Evolutionary conservation across 1,140 invertebrate species (phyloP).

Genomic region (Acromyrmex heyeri): DNA sequence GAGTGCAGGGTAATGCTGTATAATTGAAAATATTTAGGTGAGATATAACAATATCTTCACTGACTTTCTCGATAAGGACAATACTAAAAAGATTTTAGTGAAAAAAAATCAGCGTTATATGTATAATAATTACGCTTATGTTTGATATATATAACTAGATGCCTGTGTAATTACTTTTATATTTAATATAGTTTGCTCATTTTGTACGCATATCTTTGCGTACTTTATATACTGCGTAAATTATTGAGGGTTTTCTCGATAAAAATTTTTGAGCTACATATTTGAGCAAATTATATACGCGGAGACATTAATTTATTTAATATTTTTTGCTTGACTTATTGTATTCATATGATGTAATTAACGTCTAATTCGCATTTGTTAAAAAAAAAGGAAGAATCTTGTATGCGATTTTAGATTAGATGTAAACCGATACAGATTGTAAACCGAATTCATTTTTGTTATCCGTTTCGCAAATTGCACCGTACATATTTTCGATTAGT

Average conservation of each 20-base stretch:
- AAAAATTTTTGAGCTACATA: conserved; percentile 28
- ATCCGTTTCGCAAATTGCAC: conserved; percentile 55
- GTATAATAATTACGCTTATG: conserved; percentile 60
- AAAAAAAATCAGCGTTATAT: conserved; percentile 43
- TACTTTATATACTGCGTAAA: conserved; percentile 13
- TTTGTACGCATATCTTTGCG: conserved; percentile 25
- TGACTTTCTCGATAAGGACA: conserved; percentile 51
- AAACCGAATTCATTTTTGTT: conserved; percentile 46
- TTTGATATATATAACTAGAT: conserved; percentile 44
- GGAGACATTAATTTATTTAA: conserved; percentile 57
- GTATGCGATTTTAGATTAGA: conserved; percentile 32
- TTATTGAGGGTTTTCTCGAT: conserved; percentile 9
- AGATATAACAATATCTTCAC: conserved; percentile 25
- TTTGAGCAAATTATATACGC: conserved; percentile 47
- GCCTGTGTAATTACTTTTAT: conserved; percentile 57
- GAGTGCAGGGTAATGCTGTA: conserved; percentile 39
- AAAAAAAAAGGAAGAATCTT: conserved; percentile 6
- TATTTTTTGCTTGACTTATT: conserved; percentile 54
- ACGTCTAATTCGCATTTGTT: conserved; percentile 49
- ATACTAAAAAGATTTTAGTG: conserved; percentile 49
- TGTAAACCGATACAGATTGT: background rate
- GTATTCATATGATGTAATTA: conserved; percentile 31
- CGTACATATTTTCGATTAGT: conserved; percentile 5
- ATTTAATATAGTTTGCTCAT: conserved; percentile 52
- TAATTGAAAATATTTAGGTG: conserved; percentile 49